Percentiles rank a stretch among this genome's conserved stretches.
These are phyloP conservation scores for Pantherophis vulpinus DNA, from an alignment of 2,797 vertebrate species.

Conservation along the genomic window DNA sequence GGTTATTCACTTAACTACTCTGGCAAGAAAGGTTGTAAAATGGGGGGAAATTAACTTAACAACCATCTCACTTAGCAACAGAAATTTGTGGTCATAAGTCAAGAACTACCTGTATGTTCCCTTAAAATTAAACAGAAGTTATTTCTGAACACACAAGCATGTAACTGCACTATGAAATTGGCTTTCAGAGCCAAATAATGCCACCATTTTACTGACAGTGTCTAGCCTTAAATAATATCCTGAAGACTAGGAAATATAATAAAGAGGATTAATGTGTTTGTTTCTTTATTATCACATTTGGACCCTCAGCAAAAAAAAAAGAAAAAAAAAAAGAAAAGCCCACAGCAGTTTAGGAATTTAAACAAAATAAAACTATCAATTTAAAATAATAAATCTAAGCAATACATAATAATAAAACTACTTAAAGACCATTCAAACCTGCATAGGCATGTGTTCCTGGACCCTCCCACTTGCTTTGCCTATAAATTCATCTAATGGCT, in stretches of 20 bases:
- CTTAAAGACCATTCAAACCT: not conserved
- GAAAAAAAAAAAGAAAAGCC: too few relatives aligned
- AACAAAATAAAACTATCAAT: not conserved
- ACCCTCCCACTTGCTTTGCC: not conserved
- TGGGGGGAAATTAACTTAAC: not conserved
- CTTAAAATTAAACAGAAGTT: not conserved
- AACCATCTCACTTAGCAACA: too few relatives aligned
- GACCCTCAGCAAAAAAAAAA: not conserved
- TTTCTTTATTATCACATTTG: not conserved
- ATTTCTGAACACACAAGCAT: not conserved
- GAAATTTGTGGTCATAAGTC: too few relatives aligned
- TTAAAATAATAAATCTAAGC: not conserved
- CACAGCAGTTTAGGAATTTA: not conserved
- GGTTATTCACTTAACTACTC: too few relatives aligned
- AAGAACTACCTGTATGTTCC: too few relatives aligned
- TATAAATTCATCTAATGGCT: not conserved
- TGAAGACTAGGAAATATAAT: not conserved
- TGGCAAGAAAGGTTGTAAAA: too few relatives aligned
- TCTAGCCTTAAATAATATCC: not conserved
- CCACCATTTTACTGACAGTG: not conserved
- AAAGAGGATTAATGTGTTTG: not conserved
- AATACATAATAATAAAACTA: not conserved
- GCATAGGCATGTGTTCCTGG: not conserved
- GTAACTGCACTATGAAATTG: not conserved
- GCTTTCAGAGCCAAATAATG: not conserved